Percentiles rank a stretch among this genome's conserved stretches.
These are phyloP conservation scores for Mizuhopecten yessoensis DNA, from an alignment of 1,140 invertebrate genomes.

Conservation along the genomic window DNA sequence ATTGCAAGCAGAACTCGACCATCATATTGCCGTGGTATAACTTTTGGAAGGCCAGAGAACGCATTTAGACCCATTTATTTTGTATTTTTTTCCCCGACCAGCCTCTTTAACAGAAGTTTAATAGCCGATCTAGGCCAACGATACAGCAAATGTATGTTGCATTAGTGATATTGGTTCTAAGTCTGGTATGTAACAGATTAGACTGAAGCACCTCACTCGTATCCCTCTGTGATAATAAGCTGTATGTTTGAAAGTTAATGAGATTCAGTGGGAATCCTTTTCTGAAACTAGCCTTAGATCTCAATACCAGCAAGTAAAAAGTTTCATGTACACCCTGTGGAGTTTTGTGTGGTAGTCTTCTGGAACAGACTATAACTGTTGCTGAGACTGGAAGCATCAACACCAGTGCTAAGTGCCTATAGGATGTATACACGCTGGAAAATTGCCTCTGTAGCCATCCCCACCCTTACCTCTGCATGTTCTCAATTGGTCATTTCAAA, in stretches of 20 bases:
- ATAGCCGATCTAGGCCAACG: neutral
- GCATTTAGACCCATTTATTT: no score
- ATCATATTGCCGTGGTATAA: no score
- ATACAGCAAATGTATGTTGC: neutral
- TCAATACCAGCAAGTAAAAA: neutral
- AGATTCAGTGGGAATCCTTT: neutral
- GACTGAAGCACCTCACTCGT: neutral
- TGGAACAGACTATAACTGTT: conserved; percentile 34
- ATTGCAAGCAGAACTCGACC: no score
- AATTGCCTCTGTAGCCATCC: neutral
- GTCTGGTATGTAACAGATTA: conserved; percentile 15
- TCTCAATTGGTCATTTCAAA: neutral
- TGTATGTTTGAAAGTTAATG: neutral
- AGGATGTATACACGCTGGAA: neutral
- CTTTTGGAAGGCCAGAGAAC: no score
- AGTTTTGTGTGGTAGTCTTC: neutral
- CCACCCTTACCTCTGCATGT: neutral
- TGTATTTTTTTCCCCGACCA: no score
- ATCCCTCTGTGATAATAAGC: conserved; percentile 38
- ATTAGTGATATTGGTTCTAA: conserved; percentile 7
- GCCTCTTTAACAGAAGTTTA: neutral
- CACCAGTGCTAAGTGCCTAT: neutral
- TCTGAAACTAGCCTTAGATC: neutral
- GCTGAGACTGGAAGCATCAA: conserved; percentile 1
- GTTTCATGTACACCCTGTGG: neutral